phyloP scores from a whole-genome alignment of 2,797 vertebrate genomes.

The Microtus obscurus region DNA sequence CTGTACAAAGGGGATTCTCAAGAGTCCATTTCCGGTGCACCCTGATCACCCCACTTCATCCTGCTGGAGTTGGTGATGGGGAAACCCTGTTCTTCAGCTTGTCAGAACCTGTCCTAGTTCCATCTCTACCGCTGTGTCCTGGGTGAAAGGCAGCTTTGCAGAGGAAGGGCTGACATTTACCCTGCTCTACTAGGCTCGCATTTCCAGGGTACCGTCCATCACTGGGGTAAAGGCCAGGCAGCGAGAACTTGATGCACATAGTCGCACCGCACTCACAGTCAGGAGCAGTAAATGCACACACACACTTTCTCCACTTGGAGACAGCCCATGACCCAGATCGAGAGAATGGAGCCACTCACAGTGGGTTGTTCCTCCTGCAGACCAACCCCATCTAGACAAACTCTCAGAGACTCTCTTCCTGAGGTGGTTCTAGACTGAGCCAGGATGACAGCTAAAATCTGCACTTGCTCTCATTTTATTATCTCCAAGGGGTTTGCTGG shows the following conservation, averaged over 20 bases:
- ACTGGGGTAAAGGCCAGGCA: background rate
- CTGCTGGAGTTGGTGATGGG: background rate
- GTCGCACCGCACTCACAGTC: background rate
- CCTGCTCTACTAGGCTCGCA: no score
- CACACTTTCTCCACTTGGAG: background rate
- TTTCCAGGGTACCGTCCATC: no score
- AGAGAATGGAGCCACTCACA: background rate
- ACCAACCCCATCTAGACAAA: background rate
- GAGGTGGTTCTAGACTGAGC: background rate
- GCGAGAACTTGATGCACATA: no score
- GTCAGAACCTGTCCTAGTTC: background rate
- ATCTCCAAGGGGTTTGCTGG: background rate
- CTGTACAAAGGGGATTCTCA: background rate
- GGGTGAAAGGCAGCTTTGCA: no score
- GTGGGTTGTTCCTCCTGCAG: background rate
- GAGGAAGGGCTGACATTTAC: background rate
- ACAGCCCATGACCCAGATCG: background rate
- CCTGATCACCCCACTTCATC: background rate
- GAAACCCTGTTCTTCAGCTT: background rate
- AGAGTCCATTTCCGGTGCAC: background rate
- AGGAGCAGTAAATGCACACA: background rate
- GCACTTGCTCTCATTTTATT: background rate
- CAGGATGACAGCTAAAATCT: background rate
- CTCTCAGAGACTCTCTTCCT: background rate
- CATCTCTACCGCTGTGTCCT: background rate